Evolutionary conservation across 2,888 invertebrate species (phyloP), one percentile per base, ranked within the genome.

Genomic region (Margaritifera margaritifera): DNA sequence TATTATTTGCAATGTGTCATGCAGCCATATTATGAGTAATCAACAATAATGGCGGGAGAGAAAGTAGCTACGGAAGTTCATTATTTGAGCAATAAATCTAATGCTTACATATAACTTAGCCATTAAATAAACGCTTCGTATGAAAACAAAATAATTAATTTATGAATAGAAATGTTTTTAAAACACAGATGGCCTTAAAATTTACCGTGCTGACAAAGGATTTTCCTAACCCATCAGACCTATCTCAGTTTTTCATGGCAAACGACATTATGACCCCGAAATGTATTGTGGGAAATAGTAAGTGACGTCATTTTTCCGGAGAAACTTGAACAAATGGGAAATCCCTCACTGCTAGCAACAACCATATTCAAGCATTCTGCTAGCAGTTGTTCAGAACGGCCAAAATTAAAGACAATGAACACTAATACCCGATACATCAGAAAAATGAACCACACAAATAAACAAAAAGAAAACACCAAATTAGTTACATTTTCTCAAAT

Each of bases 121-220:
- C 18, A 4, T 11, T 20, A 18, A 25, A 11, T 11, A 63, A 55
- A 55, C 11, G 8, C n/a, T 55, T 55, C 55, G 15, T 22, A 24
- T 18, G n/a, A 51, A 58, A 27, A 59, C 24, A 66, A 19, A 59
- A 52, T 66, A 27, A 59, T 31, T 56, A n/a, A 55, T 8, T 55
- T n/a, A 24, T 24, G 2, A n/a, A 55, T 24, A 55, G 15, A 4
- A 55, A 11, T 22, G 55, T 55, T 55, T 42, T 42, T 11, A 11
- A 42, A 42, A 42, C 42, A 15, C 42, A 42, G 60, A 62, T 62
- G 61, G 56, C 58, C 19, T 31, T 20, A 51, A 68, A 67, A 70
- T 78, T 71, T 75, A 84, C 84, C 82, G 78, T 70, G 85, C 85
- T 85, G 84, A 77, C 77, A 77, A 81, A 77, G 77, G 84, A 84